Percentiles rank a stretch among this genome's conserved stretches.
phyloP scores from a whole-genome alignment of 2,113 vertebrate species.

The Dissostichus mawsoni region DNA sequence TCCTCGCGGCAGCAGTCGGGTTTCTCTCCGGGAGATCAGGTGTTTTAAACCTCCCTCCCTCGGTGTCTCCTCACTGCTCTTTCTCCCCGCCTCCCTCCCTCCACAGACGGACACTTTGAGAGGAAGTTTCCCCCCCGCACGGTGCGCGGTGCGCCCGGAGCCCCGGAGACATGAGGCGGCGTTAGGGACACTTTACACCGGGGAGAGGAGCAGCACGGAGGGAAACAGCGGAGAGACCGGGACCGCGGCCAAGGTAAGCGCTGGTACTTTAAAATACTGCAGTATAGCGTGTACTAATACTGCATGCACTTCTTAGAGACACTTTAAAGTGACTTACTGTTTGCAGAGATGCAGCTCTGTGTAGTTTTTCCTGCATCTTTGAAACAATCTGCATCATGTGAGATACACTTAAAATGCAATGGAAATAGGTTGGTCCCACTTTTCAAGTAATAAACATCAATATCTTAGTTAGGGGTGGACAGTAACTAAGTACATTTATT shows the following conservation, averaged over 20 bases:
- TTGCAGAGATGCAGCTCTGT: too few species aligned
- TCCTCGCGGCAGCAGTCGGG: slow-evolving; percentile 54
- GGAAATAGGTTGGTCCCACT: too few species aligned
- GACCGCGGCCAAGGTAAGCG: slow-evolving; percentile 58
- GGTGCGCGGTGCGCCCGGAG: slow-evolving; percentile 24
- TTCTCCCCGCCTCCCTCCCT: background rate
- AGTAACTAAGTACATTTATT: too few species aligned
- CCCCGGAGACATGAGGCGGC: slow-evolving; percentile 36
- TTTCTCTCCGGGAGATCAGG: slow-evolving; percentile 59
- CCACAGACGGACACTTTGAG: slow-evolving; percentile 29
- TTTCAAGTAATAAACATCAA: too few species aligned
- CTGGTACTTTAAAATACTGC: slow-evolving; percentile 1
- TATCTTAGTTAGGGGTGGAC: too few species aligned
- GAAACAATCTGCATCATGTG: too few species aligned
- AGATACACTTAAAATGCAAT: too few species aligned
- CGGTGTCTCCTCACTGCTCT: background rate
- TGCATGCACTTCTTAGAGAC: background rate
- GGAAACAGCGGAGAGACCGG: slow-evolving; percentile 2
- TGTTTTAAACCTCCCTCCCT: slow-evolving; percentile 29
- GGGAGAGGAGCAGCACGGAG: background rate
- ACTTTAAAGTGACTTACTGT: background rate
- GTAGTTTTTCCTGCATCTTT: too few species aligned
- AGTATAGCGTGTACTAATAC: fast-evolving
- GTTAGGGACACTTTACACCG: slow-evolving; percentile 3
- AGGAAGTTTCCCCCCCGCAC: slow-evolving; percentile 55